phyloP scores from a whole-genome alignment of 2,113 vertebrate genomes.

The Hypomesus transpacificus region DNA sequence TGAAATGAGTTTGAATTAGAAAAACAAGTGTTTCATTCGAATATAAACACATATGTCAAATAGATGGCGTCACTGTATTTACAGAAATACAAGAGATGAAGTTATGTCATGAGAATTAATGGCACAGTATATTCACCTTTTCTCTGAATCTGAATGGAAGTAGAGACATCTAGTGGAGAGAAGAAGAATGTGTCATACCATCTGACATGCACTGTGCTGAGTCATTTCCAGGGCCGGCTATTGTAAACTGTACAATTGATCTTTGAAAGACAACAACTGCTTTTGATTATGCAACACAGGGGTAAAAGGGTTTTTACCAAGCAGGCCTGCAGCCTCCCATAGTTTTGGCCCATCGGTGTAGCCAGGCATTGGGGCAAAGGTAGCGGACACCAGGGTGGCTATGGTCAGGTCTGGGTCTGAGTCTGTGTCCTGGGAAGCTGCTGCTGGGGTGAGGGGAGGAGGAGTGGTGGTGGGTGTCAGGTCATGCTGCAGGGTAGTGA shows the following conservation, averaged over 20 bases:
- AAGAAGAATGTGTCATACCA: constrained; percentile 20
- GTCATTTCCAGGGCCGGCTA: no score
- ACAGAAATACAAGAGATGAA: background rate
- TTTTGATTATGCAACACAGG: background rate
- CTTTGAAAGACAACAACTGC: background rate
- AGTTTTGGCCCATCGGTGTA: constrained; percentile 56
- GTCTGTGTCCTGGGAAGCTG: constrained; percentile 14
- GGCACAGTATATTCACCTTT: constrained; percentile 55
- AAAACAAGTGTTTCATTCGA: background rate
- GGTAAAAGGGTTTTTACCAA: constrained; percentile 52
- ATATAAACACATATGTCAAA: background rate
- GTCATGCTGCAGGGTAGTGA: constrained; percentile 2
- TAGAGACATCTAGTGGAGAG: constrained; percentile 67
- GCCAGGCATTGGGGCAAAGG: constrained; percentile 69
- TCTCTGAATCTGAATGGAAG: constrained; percentile 66
- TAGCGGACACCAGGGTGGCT: constrained; percentile 63
- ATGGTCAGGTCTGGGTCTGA: constrained; percentile 38
- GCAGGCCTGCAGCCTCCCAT: constrained; percentile 66
- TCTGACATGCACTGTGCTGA: background rate
- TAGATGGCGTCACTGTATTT: no score
- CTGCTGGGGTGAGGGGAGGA: constrained; percentile 13
- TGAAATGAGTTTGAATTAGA: background rate
- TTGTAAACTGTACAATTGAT: no score
- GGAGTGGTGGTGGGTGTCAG: constrained; percentile 1
- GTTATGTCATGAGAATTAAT: background rate